These are phyloP conservation scores for Epizoanthus fatuus DNA, from an alignment of 92 coral and sea anemone species.

Conservation along the genomic window DNA sequence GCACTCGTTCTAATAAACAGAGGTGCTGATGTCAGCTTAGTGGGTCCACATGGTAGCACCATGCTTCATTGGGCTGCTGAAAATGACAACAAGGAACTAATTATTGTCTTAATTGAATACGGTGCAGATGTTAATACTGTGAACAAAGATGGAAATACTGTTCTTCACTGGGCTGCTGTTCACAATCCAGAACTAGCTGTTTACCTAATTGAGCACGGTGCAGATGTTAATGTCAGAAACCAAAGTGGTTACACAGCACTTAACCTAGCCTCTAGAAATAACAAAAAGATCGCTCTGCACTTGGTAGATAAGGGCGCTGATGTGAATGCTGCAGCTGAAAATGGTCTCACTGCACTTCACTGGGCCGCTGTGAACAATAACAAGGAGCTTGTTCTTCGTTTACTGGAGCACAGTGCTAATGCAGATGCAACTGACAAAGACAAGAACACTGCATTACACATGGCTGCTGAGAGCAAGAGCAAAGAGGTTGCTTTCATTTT, in stretches of 20 bases:
- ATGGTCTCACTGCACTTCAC: slow-evolving; percentile 60
- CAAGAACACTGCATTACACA: slow-evolving; percentile 25
- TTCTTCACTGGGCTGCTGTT: slow-evolving; percentile 22
- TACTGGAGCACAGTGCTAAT: slow-evolving; percentile 14
- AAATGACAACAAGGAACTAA: not conserved
- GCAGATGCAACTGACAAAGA: slow-evolving; percentile 5
- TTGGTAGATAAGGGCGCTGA: slow-evolving; percentile 56
- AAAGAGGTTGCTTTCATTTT: not conserved
- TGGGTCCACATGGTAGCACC: not conserved
- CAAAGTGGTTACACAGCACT: slow-evolving; percentile 50
- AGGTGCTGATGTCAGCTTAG: not conserved
- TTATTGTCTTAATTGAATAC: not conserved
- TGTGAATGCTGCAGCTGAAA: slow-evolving; percentile 33
- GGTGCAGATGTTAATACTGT: slow-evolving; percentile 23
- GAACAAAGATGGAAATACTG: slow-evolving; percentile 10
- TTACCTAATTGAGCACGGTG: slow-evolving; percentile 48
- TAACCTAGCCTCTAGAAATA: slow-evolving; percentile 32
- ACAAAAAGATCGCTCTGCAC: slow-evolving; percentile 43
- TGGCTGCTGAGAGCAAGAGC: slow-evolving; percentile 7
- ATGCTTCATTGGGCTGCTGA: slow-evolving; percentile 15
- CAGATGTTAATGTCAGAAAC: slow-evolving; percentile 31
- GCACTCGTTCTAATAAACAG: slow-evolving; percentile 8
- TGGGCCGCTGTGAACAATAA: slow-evolving; percentile 42
- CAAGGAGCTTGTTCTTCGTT: not conserved
- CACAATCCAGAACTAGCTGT: slow-evolving; percentile 47